A percentile compares a stretch with the other conserved stretches of the same genome.
phyloP scores from a whole-genome alignment of 92 coral and sea anemone genomes.

The Palythoa grandis region DNA sequence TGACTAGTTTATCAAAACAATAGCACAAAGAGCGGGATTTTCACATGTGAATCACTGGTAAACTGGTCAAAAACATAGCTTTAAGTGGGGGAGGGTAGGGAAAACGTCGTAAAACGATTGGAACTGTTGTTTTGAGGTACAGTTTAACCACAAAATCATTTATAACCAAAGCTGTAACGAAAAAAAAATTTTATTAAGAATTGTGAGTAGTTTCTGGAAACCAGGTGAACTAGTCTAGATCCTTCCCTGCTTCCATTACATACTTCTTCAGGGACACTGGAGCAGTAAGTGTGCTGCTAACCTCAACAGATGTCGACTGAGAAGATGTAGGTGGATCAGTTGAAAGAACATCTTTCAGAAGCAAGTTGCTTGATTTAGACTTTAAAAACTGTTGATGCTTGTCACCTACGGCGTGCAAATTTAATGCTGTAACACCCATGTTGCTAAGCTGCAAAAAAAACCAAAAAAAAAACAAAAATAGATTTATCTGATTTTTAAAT shows the following conservation, averaged over 20 bases:
- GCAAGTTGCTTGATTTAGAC: not conserved
- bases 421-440: not conserved
- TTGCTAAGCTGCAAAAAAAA: not conserved
- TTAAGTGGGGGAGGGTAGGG: too few species aligned
- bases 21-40: too few species aligned
- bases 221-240: too few species aligned
- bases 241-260: not conserved
- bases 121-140: too few species aligned
- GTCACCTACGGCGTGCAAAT: not conserved
- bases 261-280: not conserved
- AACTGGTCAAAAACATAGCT: too few species aligned
- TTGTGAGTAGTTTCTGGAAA: too few species aligned
- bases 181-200: too few species aligned
- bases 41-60: too few species aligned
- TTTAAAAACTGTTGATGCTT: not conserved
- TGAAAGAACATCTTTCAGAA: constrained; percentile 3
- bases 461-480: not conserved
- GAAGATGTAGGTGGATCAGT: not conserved
- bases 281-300: constrained; percentile 2
- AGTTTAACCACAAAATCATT: too few species aligned
- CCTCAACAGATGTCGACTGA: not conserved
- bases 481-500: not conserved
- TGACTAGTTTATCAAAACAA: too few species aligned
- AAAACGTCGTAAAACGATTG: too few species aligned
- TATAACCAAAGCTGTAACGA: too few species aligned